phyloP scores from a whole-genome alignment of 2,113 vertebrate genomes.

The Catharus fuscescens region DNA sequence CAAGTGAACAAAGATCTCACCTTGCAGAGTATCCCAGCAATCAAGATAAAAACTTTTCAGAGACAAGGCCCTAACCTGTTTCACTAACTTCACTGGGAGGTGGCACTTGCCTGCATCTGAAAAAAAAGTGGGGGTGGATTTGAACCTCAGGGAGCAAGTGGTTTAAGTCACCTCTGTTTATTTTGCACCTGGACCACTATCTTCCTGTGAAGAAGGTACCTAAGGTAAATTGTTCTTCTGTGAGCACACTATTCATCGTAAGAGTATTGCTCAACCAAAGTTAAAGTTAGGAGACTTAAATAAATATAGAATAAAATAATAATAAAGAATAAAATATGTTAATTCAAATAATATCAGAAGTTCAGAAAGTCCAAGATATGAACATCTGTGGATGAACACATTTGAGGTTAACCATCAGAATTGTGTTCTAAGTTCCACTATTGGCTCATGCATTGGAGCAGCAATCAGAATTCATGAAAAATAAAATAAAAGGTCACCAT shows the following conservation, averaged over 20 bases:
- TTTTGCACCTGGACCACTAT: background rate
- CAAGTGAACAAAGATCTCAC: background rate
- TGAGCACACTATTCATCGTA: background rate
- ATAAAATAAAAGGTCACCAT: conserved; percentile 15
- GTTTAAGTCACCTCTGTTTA: background rate
- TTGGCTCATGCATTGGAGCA: background rate
- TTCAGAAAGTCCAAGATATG: background rate
- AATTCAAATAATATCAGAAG: background rate
- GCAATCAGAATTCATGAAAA: background rate
- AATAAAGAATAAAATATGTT: background rate
- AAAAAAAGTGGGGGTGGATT: background rate
- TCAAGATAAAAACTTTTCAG: background rate
- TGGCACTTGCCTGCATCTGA: background rate
- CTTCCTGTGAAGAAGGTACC: background rate
- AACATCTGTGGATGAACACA: background rate
- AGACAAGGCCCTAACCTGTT: background rate
- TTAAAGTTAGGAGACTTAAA: background rate
- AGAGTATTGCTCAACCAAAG: background rate
- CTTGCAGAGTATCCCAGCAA: background rate
- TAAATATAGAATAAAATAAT: no score
- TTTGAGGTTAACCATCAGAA: background rate
- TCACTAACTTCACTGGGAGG: background rate
- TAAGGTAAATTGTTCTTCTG: background rate
- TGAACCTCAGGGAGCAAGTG: background rate
- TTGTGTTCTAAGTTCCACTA: background rate